These are phyloP conservation scores for Chlamydotis undulata DNA, from an alignment of 2,113 vertebrate species.

Conservation along the genomic window DNA sequence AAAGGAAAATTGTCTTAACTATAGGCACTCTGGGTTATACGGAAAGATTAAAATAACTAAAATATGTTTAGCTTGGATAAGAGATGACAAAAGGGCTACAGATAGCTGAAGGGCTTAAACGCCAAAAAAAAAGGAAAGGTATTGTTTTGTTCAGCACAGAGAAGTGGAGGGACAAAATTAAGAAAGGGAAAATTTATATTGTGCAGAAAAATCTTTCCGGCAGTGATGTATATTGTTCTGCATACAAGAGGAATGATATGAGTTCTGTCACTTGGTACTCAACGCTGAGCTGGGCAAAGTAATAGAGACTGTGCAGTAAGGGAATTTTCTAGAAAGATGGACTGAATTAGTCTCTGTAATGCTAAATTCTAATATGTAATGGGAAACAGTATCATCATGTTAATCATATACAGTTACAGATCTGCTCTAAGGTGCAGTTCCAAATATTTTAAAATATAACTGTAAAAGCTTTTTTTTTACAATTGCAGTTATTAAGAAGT, in stretches of 20 bases:
- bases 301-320: not conserved
- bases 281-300: not conserved
- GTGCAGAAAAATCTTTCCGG: not conserved
- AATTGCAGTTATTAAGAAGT: not conserved
- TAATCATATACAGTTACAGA: not conserved
- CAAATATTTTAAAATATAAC: not conserved
- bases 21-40: not conserved
- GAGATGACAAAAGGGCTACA: not conserved
- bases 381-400: not conserved
- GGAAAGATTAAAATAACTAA: not conserved
- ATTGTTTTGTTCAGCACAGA: not conserved
- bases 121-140: not conserved
- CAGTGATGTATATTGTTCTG: not conserved
- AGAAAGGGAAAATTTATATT: not conserved
- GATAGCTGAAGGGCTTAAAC: not conserved
- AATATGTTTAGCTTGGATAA: not conserved
- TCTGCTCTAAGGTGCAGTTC: not conserved
- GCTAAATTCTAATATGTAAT: not conserved
- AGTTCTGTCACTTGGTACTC: not conserved
- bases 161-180: not conserved
- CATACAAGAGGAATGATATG: not conserved
- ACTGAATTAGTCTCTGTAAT: not conserved
- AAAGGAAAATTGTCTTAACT: not conserved
- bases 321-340: not conserved
- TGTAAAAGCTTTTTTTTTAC: not conserved